Evolutionary conservation across 64 coral and sea anemone species (phyloP).

Genomic region (Dendrophyllia cribrosa): DNA sequence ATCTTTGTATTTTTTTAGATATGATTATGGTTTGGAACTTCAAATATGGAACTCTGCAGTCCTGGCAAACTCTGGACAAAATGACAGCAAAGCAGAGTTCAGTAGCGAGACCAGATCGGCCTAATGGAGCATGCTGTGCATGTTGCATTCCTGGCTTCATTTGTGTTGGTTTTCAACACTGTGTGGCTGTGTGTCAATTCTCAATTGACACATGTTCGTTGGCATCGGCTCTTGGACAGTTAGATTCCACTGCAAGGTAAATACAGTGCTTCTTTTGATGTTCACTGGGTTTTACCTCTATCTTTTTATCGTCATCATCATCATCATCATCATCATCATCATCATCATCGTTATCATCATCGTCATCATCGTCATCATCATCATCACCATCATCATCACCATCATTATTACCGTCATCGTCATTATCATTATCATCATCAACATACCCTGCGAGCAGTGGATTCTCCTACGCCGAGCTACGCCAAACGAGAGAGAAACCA

Average conservation of each 20-base stretch:
- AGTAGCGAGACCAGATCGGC: neutral
- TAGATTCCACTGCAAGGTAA: conserved; percentile 42
- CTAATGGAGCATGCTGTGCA: neutral
- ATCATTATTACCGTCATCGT: no score
- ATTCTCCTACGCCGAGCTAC: no score
- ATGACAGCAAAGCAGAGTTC: neutral
- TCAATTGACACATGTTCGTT: conserved; percentile 5
- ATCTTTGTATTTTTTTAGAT: neutral
- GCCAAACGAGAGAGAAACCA: no score
- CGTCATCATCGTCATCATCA: no score
- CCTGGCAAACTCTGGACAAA: conserved; percentile 40
- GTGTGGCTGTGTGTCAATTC: conserved; percentile 54
- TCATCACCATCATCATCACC: no score
- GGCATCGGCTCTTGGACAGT: conserved; percentile 60
- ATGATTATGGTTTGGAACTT: conserved; percentile 18
- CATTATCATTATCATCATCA: no score
- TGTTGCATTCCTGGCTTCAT: conserved; percentile 52
- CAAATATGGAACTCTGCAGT: conserved; percentile 45
- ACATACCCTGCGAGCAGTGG: no score
- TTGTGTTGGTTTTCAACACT: conserved; percentile 23
- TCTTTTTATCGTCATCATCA: no score
- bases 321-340: no score
- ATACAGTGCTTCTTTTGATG: neutral
- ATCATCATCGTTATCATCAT: no score
- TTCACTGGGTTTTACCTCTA: neutral